Percentiles rank a stretch among this genome's conserved stretches.
Conservation (phyloP, 2,888 invertebrate genomes). For the Xestia sexstrigata region DNA sequence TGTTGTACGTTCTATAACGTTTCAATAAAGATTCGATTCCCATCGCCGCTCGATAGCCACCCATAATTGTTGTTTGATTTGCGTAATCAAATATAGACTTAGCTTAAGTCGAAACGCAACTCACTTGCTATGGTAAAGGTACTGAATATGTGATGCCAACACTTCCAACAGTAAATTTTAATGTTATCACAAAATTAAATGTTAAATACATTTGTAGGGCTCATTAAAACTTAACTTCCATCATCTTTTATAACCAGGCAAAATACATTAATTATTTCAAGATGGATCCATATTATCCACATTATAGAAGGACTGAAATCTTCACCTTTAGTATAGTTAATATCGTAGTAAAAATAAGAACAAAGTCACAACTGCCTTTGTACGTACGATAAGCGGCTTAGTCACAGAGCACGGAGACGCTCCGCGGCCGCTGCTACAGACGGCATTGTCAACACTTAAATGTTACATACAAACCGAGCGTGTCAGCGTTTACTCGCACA, state of each 20-base stretch:
- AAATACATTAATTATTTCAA: conserved; percentile 15
- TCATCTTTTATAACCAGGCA: conserved; percentile 12
- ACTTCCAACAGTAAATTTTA: not conserved
- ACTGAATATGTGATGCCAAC: conserved; percentile 11
- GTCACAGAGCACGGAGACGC: not conserved
- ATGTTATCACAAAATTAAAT: conserved; percentile 17
- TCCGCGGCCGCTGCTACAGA: not conserved
- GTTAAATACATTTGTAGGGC: conserved; percentile 19
- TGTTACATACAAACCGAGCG: not conserved
- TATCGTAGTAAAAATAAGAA: conserved; percentile 33
- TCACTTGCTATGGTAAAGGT: conserved; percentile 18
- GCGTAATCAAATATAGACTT: conserved; percentile 11
- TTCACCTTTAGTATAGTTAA: conserved; percentile 34
- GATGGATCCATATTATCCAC: conserved; percentile 20
- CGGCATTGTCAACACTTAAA: not conserved
- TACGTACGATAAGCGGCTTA: not conserved
- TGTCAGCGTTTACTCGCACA: not conserved
- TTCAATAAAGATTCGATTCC: conserved; percentile 11
- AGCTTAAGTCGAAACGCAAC: not conserved
- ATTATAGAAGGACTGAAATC: conserved; percentile 47
- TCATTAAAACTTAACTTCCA: conserved; percentile 32
- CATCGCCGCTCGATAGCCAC: conserved; percentile 8
- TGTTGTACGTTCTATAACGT: conserved; percentile 16
- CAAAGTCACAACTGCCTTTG: conserved; percentile 20
- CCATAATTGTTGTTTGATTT: conserved; percentile 2